Base-by-base conservation (phyloP, 2,888 invertebrate species). In the Acanthosepion lycidas region DNA sequence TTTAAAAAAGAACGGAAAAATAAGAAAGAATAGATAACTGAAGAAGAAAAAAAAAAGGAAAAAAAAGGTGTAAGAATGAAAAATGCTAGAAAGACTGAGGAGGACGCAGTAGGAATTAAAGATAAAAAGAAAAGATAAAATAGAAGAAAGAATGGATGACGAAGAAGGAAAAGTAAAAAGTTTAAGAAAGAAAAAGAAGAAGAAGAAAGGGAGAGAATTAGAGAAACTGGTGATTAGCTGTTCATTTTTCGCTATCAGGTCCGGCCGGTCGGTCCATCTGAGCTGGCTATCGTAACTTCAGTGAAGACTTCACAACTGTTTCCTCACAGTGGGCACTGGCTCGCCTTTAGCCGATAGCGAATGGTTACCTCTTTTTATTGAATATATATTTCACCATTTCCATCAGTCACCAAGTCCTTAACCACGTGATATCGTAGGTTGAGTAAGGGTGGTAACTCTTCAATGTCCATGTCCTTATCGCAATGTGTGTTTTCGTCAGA, bases 231-330 rank as follows among this genome's bases (percentile, higher is more conserved):
- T 78, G 78, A 78, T 78, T 78, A 78, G n/a, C 78, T 18, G 78
- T 78, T 78, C n/a, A 78, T 78, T 78, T 78, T 78, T n/a, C 78
- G 78, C 78, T 78, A 78, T 78, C 78, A 78, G 78, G n/a, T n/a
- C n/a, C n/a, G 78, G 78, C 78, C 78, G 78, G 78, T 18, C 78
- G 23, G 78, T 78, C n/a, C 78, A 78, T 78, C 78, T 12, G 12
- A 12, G n/a, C 78, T 78, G 78, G 78, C 78, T 78, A 78, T 78
- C 78, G 78, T 78, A 59, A 59, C 59, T 59, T 23, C 59, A 59
- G 6, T 23, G n/a, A 78, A 33, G n/a, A n/a, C 78, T 78, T 78
- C n/a, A n/a, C 78, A n/a, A 78, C n/a, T 78, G 78, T n/a, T 78
- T 78, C n/a, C 78, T 78, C 12, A n/a, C 78, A 18, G n/a, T 78